Base-by-base conservation (phyloP, 1,140 invertebrate species). In the Halotydeus destructor region DNA sequence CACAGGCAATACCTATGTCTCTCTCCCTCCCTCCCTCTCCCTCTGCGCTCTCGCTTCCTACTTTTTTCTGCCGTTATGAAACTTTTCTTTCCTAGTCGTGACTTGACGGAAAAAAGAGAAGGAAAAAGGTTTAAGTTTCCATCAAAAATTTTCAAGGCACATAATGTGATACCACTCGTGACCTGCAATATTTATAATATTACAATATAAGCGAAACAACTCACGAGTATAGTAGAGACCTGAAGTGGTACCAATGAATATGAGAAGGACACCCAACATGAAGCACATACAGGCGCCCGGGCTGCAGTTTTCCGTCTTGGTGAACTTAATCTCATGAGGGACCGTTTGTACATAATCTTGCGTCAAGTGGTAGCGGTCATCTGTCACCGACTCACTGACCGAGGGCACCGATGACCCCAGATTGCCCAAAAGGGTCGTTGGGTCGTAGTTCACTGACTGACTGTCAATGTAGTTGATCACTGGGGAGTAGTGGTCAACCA, bases 171-270 rank as follows among this genome's bases (percentile, higher is more conserved):
- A 16, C 30, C 18, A 16, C 12, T n/a, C 18, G 30, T 31, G 30
- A 16, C 12, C 30, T 31, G 14, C 8, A 25, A 37, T 11, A 39
- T n/a, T 37, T 37, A 18, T n/a, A 19, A 37, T 24, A n/a, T 21
- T n/a, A 3, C 38, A 34, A 34, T 3, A 39, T 12, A 41, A 39
- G 23, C 19, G 34, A 24, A 8, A 1, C 26, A 60, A 78, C 79
- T 76, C 67, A 85, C 81, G 80, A 60, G 75, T 80, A 50, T 83
- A 69, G 58, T 86, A 88, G 39, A 86, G 75, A 33, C 76, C 74
- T 30, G 77, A 69, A 11, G 76, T 75, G 22, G 78, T 73, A 25
- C 83, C 69, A 9, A 85, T 66, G 0, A 82, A 64, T 39, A 82
- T 72, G 37, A 85, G 68, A 1, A 85, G 65, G 52, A 85, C 74